Conservation (phyloP, 1,140 invertebrate genomes). For the Achroia grisella region DNA sequence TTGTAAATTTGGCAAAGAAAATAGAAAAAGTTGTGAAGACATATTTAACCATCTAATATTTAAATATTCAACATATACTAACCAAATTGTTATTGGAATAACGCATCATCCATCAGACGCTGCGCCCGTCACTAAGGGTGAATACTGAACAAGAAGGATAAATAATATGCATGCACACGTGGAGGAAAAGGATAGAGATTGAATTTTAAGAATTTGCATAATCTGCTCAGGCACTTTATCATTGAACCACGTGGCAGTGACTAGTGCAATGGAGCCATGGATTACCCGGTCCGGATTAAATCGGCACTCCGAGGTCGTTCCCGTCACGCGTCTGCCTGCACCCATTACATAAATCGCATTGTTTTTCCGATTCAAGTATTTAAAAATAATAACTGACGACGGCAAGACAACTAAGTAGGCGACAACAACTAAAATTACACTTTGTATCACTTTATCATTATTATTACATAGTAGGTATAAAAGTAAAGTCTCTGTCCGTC, state of each 20-base stretch:
- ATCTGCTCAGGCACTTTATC: conserved; percentile 70
- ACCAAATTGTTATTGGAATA: conserved; percentile 70
- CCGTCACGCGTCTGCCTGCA: conserved; percentile 21
- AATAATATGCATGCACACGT: conserved; percentile 8
- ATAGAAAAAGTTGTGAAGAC: conserved; percentile 2
- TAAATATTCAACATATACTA: conserved; percentile 60
- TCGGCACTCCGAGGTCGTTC: conserved; percentile 34
- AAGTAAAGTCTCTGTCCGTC: no score
- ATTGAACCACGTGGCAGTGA: conserved; percentile 71
- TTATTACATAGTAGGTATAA: no score
- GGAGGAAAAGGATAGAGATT: conserved; percentile 36
- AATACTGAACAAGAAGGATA: conserved; percentile 35
- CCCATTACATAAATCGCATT: background rate
- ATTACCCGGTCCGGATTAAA: conserved; percentile 62
- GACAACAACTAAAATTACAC: no score
- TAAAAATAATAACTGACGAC: no score
- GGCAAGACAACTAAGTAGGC: no score
- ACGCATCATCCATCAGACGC: conserved; percentile 70
- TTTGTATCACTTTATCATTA: no score
- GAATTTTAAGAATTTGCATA: conserved; percentile 70
- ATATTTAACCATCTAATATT: conserved; percentile 30
- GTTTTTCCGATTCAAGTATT: background rate
- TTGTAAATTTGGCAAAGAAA: background rate
- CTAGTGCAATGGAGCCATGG: conserved; percentile 71
- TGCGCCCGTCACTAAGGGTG: conserved; percentile 52